Evolutionary conservation across 2,797 vertebrate genomes (phyloP), one percentile per base, ranked within the genome.

Genomic region (Muscicapa comitata): DNA sequence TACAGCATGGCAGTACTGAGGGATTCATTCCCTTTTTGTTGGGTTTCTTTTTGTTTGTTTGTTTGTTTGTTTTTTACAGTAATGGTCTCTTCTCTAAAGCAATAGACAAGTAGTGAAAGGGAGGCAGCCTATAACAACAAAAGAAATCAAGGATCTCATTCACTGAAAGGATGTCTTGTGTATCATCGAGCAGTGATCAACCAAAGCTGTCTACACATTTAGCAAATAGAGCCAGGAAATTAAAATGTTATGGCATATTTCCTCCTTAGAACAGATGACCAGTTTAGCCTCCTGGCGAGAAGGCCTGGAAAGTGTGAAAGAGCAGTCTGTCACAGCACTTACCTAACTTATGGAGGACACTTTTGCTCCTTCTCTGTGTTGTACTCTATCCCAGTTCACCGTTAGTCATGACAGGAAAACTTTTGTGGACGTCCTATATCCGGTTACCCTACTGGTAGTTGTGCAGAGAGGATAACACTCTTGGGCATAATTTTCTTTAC

Each of bases 221-320:
- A 83, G 55, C 13, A 84, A 86, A 48, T 16, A 85, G 38, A 24
- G 33, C 51, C 83, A 90, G 76, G 71, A 90, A 88, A 88, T 95
- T 77, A 90, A 93, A 80, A 86, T 70, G 31, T 86, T 88, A 45
- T 59, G 83, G 76, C 73, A 59, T 48, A 51, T 81, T 92, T 95
- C 77, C 82, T 90, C 26, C 43, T 53, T 65, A 63, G 76, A 95
- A 90, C 92, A 95, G 86, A 86, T 93, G 94, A 93, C 43, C 75
- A 26, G 47, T 94, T 96, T 95, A 95, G 51, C 66, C 51, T 93
- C 88, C 92, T 57, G 40, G 20, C 73, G 62, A 81, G 91, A 95
- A 88, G 61, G 65, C 55, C 18, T 72, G 58, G n/a, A 58, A 96
- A 81, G 70, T 72, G 88, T 84, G 91, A 93, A 95, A 84, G 79